These are phyloP conservation scores for Ochropleura plecta DNA, from an alignment of 2,888 invertebrate species.

Conservation along the genomic window DNA sequence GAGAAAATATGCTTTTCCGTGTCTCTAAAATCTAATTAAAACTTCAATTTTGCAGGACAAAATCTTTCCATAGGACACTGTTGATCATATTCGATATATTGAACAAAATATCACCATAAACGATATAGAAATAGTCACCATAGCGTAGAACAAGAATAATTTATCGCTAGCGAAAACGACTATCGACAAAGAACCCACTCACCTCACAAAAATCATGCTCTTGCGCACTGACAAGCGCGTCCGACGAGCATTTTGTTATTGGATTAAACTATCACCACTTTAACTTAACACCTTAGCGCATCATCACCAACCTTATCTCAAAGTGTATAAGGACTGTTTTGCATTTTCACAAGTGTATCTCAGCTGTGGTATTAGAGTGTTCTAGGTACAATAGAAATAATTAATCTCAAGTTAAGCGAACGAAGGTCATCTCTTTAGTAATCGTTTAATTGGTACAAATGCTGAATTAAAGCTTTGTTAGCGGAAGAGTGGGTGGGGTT, in stretches of 20 bases:
- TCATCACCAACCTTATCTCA: conserved; percentile 17
- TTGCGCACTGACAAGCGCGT: conserved; percentile 70
- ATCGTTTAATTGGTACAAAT: conserved; percentile 80
- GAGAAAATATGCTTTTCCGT: not conserved
- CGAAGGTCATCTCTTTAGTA: conserved; percentile 77
- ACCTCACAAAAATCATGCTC: conserved; percentile 63
- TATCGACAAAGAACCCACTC: conserved; percentile 44
- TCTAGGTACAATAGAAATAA: conserved; percentile 81
- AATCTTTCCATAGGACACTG: not conserved
- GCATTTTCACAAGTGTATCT: conserved; percentile 20
- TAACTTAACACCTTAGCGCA: not conserved
- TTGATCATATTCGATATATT: no score
- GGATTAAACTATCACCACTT: conserved; percentile 71
- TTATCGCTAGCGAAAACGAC: conserved; percentile 43
- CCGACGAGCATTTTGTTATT: conserved; percentile 72
- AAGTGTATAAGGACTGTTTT: conserved; percentile 37
- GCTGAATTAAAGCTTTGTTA: conserved; percentile 67
- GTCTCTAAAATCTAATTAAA: not conserved
- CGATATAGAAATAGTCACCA: no score
- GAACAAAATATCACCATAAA: no score
- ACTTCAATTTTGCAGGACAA: not conserved
- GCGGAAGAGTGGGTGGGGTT: conserved; percentile 65
- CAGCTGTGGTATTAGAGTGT: conserved; percentile 57
- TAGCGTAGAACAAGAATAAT: not conserved
- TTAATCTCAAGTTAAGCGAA: conserved; percentile 79